Evolutionary conservation across 2,113 vertebrate genomes (phyloP), one percentile per base, ranked within the genome.

Genomic region (Tupaia tana): DNA sequence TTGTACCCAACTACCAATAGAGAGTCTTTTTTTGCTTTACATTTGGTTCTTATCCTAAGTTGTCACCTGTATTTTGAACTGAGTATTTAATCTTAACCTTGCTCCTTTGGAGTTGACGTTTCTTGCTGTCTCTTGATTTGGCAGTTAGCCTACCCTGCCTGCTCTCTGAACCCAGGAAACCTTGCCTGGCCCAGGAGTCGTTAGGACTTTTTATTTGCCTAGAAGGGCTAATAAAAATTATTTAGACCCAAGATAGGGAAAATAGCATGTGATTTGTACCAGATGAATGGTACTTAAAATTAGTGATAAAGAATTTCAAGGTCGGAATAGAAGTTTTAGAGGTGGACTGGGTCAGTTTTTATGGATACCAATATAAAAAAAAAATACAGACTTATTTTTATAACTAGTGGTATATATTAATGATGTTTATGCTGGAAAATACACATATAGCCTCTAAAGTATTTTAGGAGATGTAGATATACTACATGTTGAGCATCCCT

Each of bases 221-320:
- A 63, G 43, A 63, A 89, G 71, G 56, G 71, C 69, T 78, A 83
- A n/a, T 59, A 54, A 18, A 88, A 89, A 90, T 90, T 69, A 84
- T 43, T 2, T 69, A 78, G 66, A 78, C 22, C 10, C 27, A 84
- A 59, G 56, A 74, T 88, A 74, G 63, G 43, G 70, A 92, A 95
- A 91, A 43, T 54, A 75, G 52, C 31, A 73, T 79, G 7, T 85
- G 19, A 18, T 86, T 81, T 74, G 31, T 88, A 5, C 16, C 27
- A 83, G 70, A 31, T 77, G 31, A 83, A n/a, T 87, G 56, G 12
- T 34, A 64, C 56, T 20, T 84, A 64, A 84, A 64, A 71, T 89
- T 78, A 58, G 13, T 71, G 20, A 66, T 69, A 75, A 6, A 69
- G 25, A 83, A 69, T 63, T 58, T 84, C 80, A 89, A 43, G 71